A percentile compares a stretch with the other conserved stretches of the same genome.
phyloP scores from a whole-genome alignment of 2,888 invertebrate species.

The Cantharis nigra region DNA sequence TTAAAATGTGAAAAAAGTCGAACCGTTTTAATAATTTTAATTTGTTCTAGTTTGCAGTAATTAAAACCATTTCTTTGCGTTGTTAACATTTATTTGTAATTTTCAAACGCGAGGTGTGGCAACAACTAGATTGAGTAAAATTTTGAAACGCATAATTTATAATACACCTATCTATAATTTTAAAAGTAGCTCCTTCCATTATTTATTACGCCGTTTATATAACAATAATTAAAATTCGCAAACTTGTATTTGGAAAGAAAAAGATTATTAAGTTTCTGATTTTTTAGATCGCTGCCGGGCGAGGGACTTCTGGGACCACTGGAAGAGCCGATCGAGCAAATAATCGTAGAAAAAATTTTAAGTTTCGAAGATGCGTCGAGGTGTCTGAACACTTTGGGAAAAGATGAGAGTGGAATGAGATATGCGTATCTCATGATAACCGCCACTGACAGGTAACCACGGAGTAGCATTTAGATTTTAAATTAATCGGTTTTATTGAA shows the following conservation, averaged over 20 bases:
- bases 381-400: constrained; percentile 51
- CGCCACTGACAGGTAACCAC: constrained; percentile 51
- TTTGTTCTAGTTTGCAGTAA: not conserved
- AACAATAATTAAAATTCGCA: not conserved
- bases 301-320: not conserved
- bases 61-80: not conserved
- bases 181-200: not conserved
- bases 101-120: not conserved
- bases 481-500: not conserved
- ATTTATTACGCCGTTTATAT: not conserved
- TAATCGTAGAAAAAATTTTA: constrained; percentile 43
- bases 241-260: not conserved
- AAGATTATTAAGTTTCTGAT: not conserved
- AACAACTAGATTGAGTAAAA: not conserved
- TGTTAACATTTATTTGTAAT: not conserved
- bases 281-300: not conserved
- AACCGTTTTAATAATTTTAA: not conserved
- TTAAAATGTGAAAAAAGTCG: constrained; percentile 12
- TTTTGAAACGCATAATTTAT: not conserved
- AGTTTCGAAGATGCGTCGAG: constrained; percentile 51
- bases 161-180: not conserved
- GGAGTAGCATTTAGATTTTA: constrained; percentile 22
- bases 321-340: constrained; percentile 28
- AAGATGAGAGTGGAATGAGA: constrained; percentile 55
- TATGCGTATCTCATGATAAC: constrained; percentile 65